phyloP scores from a whole-genome alignment of 1,140 invertebrate species.

The Ctenoplectra terminalis region DNA sequence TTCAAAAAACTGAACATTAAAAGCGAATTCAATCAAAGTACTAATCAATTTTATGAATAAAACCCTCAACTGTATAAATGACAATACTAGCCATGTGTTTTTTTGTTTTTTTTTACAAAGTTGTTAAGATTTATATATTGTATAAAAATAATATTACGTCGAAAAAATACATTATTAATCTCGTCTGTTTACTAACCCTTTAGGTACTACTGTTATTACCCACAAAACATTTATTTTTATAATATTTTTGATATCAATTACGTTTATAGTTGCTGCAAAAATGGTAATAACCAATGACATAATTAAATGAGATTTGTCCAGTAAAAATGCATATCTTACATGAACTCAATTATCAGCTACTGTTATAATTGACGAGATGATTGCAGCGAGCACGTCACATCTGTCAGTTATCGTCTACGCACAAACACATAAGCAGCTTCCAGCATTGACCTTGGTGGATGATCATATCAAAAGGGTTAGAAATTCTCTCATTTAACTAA shows the following conservation, averaged over 20 bases:
- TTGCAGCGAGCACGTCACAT: too few species aligned
- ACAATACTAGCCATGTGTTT: not conserved
- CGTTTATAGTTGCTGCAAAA: not conserved
- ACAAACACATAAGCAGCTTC: not conserved
- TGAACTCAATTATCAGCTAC: not conserved
- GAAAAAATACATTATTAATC: not conserved
- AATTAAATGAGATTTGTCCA: not conserved
- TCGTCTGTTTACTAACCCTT: not conserved
- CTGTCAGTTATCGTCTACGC: too few species aligned
- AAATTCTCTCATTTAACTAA: not conserved
- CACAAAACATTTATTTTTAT: not conserved
- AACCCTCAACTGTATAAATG: not conserved
- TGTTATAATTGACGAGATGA: not conserved
- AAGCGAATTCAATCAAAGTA: not conserved
- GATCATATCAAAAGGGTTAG: not conserved
- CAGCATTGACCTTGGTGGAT: not conserved
- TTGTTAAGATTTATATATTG: conserved; percentile 3
- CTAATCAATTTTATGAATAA: not conserved
- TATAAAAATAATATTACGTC: conserved; percentile 17
- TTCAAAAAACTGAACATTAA: not conserved
- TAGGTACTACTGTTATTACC: not conserved
- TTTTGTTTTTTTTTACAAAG: conserved; percentile 5
- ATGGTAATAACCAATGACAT: not conserved
- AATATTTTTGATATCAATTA: not conserved
- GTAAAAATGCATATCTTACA: not conserved